Percentiles rank a stretch among this genome's conserved stretches.
Conservation (phyloP, 2,113 vertebrate genomes). For the Eurypyga helias region DNA sequence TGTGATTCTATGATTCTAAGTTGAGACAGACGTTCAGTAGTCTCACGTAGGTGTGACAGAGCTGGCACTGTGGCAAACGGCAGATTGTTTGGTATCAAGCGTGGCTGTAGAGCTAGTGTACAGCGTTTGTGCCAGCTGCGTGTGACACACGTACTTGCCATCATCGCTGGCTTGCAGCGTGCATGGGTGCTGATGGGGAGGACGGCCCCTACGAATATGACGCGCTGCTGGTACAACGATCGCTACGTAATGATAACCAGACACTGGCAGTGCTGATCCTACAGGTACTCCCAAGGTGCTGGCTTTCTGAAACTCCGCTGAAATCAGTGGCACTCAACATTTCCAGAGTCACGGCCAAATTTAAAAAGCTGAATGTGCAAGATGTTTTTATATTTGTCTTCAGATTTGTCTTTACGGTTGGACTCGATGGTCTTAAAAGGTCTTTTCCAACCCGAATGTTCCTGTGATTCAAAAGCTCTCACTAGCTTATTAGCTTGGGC, state of each 20-base stretch:
- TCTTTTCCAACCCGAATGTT: too few relatives aligned
- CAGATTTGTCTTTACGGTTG: too few relatives aligned
- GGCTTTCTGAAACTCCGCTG: background rate
- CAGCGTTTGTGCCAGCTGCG: background rate
- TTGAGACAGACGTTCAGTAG: accelerated
- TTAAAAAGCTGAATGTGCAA: background rate
- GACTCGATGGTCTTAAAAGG: too few relatives aligned
- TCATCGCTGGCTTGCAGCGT: background rate
- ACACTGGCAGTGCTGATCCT: background rate
- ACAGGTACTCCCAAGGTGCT: background rate
- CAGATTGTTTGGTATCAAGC: background rate
- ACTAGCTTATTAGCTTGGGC: background rate
- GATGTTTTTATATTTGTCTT: background rate
- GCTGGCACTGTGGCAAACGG: background rate
- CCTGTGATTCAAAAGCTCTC: background rate
- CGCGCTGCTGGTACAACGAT: background rate
- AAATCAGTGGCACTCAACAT: background rate
- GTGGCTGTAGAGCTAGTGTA: background rate
- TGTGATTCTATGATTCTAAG: too few relatives aligned
- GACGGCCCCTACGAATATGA: background rate
- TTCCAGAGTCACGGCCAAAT: background rate
- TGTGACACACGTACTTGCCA: background rate
- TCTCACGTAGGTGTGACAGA: background rate
- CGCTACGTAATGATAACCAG: background rate
- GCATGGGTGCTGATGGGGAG: background rate